A percentile compares a stretch with the other conserved stretches of the same genome.
Evolutionary conservation across 2,797 vertebrate genomes (phyloP).

Genomic region (Fundulus diaphanus): DNA sequence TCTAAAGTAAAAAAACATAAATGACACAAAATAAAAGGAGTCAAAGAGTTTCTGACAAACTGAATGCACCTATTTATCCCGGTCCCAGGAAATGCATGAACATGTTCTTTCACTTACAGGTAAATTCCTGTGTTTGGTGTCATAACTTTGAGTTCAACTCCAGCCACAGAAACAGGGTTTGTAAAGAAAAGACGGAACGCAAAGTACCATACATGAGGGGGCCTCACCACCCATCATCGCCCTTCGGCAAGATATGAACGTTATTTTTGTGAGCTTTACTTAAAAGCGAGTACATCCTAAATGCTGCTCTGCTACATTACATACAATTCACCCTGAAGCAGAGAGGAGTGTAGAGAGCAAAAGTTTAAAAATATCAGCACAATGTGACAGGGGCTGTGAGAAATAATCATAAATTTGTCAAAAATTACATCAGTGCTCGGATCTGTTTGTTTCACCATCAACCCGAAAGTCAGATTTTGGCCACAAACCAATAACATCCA

Average conservation of each 20-base stretch:
- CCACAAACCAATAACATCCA: background rate
- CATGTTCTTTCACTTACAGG: background rate
- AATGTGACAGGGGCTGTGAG: background rate
- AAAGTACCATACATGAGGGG: background rate
- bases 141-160: constrained; percentile 6
- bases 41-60: background rate
- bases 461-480: background rate
- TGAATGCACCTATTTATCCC: background rate
- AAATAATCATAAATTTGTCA: background rate
- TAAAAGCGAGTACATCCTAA: background rate
- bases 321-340: background rate
- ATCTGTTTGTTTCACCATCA: background rate
- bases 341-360: background rate
- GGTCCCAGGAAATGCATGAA: background rate
- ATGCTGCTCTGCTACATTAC: background rate
- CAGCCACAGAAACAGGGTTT: constrained; percentile 39
- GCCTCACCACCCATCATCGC: constrained; percentile 4
- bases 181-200: constrained; percentile 6
- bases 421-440: background rate
- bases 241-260: constrained; percentile 14
- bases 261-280: constrained; percentile 6
- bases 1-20: background rate
- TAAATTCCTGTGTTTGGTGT: constrained; percentile 3
- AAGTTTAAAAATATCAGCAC: background rate
- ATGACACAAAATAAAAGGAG: background rate